phyloP scores from a whole-genome alignment of 2,797 vertebrate genomes.

The Oreortyx pictus region DNA sequence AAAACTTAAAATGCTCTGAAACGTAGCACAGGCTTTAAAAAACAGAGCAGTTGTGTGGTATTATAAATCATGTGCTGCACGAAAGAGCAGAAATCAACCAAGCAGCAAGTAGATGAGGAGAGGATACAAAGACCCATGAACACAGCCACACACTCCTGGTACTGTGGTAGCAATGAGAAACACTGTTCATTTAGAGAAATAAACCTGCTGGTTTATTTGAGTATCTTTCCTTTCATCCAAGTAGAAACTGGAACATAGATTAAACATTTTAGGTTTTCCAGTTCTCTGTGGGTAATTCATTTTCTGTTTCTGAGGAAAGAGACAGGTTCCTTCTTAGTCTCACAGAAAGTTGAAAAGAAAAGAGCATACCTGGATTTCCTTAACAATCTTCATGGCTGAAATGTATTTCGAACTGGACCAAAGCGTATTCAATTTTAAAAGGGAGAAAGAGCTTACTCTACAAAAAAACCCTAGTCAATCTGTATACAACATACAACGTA shows the following conservation, averaged over 20 bases:
- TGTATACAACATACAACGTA: not conserved
- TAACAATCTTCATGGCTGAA: not conserved
- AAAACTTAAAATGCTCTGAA: not conserved
- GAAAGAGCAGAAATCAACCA: not conserved
- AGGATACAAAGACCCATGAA: accelerated
- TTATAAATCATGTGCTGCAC: not conserved
- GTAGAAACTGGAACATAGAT: not conserved
- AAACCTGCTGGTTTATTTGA: not conserved
- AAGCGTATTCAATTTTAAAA: not conserved
- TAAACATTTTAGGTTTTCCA: not conserved
- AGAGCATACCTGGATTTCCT: not conserved
- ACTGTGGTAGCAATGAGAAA: not conserved
- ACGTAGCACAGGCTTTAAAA: not conserved
- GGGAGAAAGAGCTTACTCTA: not conserved
- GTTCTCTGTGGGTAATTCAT: not conserved
- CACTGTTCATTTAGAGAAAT: not conserved
- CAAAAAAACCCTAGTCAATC: not conserved
- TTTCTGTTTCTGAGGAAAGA: not conserved
- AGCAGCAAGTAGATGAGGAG: not conserved
- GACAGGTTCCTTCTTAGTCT: not conserved
- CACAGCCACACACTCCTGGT: not conserved
- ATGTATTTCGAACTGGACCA: not conserved
- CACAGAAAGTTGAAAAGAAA: not conserved
- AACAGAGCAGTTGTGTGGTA: not conserved
- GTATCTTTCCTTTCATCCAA: not conserved